Conservation (phyloP, 2,888 invertebrate genomes). For the Hirtodrosophila cameraria region DNA sequence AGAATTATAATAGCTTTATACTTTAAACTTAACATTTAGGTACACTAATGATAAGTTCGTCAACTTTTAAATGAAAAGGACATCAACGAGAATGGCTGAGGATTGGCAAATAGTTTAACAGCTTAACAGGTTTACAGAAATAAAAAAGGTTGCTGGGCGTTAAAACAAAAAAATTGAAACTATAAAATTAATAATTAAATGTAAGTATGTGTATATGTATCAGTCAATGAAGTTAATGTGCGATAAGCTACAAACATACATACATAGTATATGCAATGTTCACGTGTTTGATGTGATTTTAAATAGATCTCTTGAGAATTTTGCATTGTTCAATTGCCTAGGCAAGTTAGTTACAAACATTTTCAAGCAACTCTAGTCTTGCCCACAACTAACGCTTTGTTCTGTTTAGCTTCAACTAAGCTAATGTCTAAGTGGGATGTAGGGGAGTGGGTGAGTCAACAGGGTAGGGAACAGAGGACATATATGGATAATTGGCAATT, state of each 20-base stretch:
- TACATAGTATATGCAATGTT: constrained; percentile 15
- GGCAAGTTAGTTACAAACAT: constrained; percentile 14
- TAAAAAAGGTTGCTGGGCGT: constrained; percentile 27
- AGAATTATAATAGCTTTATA: constrained; percentile 32
- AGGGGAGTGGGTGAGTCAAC: not conserved
- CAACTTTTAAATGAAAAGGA: constrained; percentile 44
- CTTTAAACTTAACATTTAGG: constrained; percentile 34
- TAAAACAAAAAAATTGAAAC: constrained; percentile 17
- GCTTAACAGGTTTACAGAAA: constrained; percentile 36
- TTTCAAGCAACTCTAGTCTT: constrained; percentile 27
- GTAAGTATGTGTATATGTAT: constrained; percentile 54
- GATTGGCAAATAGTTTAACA: constrained; percentile 60
- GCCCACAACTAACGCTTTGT: constrained; percentile 50
- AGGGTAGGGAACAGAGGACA: constrained; percentile 6
- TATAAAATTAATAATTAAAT: constrained; percentile 56
- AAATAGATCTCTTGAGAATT: constrained; percentile 33
- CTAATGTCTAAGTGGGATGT: constrained; percentile 39
- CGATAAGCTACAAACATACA: constrained; percentile 52
- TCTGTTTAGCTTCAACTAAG: constrained; percentile 53
- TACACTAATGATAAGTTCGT: constrained; percentile 27
- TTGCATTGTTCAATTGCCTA: constrained; percentile 26
- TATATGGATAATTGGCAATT: constrained; percentile 25
- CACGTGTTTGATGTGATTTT: constrained; percentile 12
- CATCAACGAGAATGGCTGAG: constrained; percentile 35
- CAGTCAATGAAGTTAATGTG: constrained; percentile 75